Conservation (phyloP, 2,113 vertebrate genomes). For the Leucopsar rothschildi region DNA sequence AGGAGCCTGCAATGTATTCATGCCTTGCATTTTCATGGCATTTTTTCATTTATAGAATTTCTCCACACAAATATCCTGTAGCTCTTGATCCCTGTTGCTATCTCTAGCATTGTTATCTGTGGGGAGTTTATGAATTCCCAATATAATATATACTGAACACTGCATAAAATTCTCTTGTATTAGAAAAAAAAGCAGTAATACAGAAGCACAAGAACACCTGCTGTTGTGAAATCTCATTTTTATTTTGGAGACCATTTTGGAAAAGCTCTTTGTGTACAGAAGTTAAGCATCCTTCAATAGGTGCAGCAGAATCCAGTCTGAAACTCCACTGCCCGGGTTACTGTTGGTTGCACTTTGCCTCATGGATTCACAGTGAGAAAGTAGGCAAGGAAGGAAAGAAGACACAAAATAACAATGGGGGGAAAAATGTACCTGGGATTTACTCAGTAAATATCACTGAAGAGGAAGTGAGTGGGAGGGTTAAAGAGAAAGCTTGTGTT, state of each 20-base stretch:
- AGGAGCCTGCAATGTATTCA: background rate
- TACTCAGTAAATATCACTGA: background rate
- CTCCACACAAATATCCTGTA: background rate
- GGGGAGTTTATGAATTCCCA: background rate
- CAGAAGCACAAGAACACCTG: background rate
- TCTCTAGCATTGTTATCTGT: background rate
- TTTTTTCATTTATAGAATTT: background rate
- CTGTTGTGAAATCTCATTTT: background rate
- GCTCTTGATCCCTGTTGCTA: background rate
- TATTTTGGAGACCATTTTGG: background rate
- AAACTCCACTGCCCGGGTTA: background rate
- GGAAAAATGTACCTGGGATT: background rate
- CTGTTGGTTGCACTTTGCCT: background rate
- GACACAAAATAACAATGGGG: background rate
- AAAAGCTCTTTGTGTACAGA: background rate
- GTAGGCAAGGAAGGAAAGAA: background rate
- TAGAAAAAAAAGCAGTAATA: background rate
- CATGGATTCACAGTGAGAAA: background rate
- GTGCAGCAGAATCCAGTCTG: background rate
- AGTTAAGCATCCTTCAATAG: background rate
- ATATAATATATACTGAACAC: background rate
- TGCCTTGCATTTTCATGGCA: background rate
- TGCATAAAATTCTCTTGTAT: background rate
- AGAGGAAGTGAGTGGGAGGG: background rate
- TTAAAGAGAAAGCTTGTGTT: background rate